These are phyloP conservation scores for Lucifuga dentata DNA, from an alignment of 2,113 vertebrate species.

Conservation along the genomic window DNA sequence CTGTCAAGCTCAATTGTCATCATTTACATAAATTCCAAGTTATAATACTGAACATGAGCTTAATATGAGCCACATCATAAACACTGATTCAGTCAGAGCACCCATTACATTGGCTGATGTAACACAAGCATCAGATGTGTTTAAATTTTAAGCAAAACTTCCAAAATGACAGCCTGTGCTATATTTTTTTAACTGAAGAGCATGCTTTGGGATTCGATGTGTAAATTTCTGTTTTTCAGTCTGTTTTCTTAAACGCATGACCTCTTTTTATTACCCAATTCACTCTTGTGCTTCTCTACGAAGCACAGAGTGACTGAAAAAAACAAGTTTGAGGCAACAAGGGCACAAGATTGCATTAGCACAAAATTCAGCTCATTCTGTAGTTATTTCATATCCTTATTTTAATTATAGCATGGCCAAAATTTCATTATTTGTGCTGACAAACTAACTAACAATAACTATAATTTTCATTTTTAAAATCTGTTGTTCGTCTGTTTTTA, in stretches of 20 bases:
- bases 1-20: too few relatives aligned
- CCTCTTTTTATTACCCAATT: slow-evolving; percentile 5
- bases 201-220: background rate
- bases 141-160: slow-evolving; percentile 6
- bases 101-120: background rate
- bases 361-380: too few relatives aligned
- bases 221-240: background rate
- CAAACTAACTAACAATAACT: too few relatives aligned
- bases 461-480: too few relatives aligned
- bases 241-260: background rate
- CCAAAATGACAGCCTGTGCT: background rate
- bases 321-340: slow-evolving; percentile 13
- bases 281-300: too few relatives aligned
- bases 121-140: slow-evolving; percentile 3
- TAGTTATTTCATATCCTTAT: too few relatives aligned
- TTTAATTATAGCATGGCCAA: too few relatives aligned
- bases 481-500: too few relatives aligned
- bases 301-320: slow-evolving; percentile 13
- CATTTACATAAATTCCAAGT: background rate
- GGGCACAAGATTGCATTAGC: background rate
- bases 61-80: slow-evolving; percentile 5
- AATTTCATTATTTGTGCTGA: too few relatives aligned
- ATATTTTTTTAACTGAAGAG: background rate
- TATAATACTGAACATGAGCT: background rate
- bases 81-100: background rate